Evolutionary conservation across 1,140 invertebrate genomes (phyloP).

Genomic region (Trissolcus basalis): DNA sequence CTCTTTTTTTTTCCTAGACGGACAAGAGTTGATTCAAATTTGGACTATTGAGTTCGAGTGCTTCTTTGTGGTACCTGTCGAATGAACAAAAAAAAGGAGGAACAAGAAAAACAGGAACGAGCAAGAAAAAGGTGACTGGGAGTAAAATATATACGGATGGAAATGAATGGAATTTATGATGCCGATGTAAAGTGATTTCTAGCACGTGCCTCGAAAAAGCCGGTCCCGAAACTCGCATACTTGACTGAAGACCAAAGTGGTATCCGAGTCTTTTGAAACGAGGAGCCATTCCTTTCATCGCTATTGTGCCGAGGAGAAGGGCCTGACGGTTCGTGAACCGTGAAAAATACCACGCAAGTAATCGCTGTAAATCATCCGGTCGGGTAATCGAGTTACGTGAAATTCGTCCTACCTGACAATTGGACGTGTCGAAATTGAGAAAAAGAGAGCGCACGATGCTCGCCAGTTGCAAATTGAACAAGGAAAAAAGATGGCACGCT

Average conservation of each 20-base stretch:
- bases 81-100: conserved; percentile 20
- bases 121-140: conserved; percentile 20
- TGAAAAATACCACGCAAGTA: conserved; percentile 44
- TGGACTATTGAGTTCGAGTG: conserved; percentile 28
- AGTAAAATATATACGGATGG: conserved; percentile 37
- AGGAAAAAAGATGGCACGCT: conserved; percentile 13
- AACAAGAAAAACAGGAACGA: conserved; percentile 31
- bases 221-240: conserved; percentile 40
- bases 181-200: conserved; percentile 52
- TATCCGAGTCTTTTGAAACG: conserved; percentile 42
- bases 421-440: conserved; percentile 11
- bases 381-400: conserved; percentile 42
- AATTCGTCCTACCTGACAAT: conserved; percentile 47
- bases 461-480: neutral
- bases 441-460: neutral
- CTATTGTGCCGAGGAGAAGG: conserved; percentile 24
- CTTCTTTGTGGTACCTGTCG: conserved; percentile 29
- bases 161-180: conserved; percentile 49
- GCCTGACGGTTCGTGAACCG: conserved; percentile 27
- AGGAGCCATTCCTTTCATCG: conserved; percentile 38
- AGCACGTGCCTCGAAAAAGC: conserved; percentile 49
- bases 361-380: conserved; percentile 35
- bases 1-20: neutral
- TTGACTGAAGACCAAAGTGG: conserved; percentile 45
- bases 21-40: conserved; percentile 14